These are phyloP conservation scores for Octonoba sinensis DNA, from an alignment of 2,888 invertebrate genomes.

Conservation along the genomic window DNA sequence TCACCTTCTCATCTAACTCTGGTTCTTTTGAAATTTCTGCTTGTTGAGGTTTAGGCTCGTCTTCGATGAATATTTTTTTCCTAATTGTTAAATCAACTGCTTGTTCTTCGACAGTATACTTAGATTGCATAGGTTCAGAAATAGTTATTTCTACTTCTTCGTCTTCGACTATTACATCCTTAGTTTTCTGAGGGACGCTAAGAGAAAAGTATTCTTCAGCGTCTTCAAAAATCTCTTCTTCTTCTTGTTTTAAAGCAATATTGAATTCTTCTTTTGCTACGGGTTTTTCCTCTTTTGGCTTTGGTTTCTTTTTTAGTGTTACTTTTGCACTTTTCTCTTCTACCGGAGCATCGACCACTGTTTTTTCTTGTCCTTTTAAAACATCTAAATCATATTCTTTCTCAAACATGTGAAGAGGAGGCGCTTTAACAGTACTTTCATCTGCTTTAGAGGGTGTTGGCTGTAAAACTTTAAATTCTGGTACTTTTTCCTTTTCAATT, in stretches of 20 bases:
- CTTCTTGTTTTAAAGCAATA: slow-evolving; percentile 23
- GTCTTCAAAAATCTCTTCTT: slow-evolving; percentile 25
- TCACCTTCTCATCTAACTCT: slow-evolving; percentile 70
- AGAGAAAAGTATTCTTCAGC: slow-evolving; percentile 47
- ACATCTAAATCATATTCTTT: not conserved
- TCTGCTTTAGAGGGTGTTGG: slow-evolving; percentile 24
- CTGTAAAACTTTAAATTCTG: slow-evolving; percentile 25
- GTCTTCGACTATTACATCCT: slow-evolving; percentile 18
- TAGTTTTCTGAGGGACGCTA: slow-evolving; percentile 27
- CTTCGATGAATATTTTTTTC: slow-evolving; percentile 41
- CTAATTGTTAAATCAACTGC: slow-evolving; percentile 61
- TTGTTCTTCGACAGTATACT: slow-evolving; percentile 57
- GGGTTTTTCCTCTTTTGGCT: slow-evolving; percentile 10
- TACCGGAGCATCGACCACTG: slow-evolving; percentile 13
- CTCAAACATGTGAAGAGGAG: not conserved
- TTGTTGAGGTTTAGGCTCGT: slow-evolving; percentile 9
- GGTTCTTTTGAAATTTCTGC: slow-evolving; percentile 29
- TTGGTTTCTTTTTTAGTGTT: slow-evolving; percentile 67
- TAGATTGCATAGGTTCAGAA: slow-evolving; percentile 19
- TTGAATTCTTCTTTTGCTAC: slow-evolving; percentile 32
- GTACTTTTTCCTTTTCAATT: slow-evolving; percentile 23
- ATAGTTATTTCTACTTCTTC: slow-evolving; percentile 41
- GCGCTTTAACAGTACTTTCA: slow-evolving; percentile 20
- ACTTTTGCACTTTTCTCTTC: slow-evolving; percentile 50
- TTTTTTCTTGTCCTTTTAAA: slow-evolving; percentile 1